Evolutionary conservation across 1,140 invertebrate species (phyloP).

Genomic region (fruit fly (Drosophila melanogaster)): Release_6_plus_ISO1_MT NT_033779.5:11858501-11859000

Average conservation of each 20-base stretch:
- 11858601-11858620: neutral
- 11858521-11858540: constrained; percentile 5
- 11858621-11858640: neutral
- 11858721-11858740: neutral
- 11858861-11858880: neutral
- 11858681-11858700: too few species aligned
- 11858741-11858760: neutral
- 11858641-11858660: too few species aligned
- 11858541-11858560: neutral
- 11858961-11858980: constrained; percentile 64
- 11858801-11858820: neutral
- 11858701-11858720: too few species aligned
- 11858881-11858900: constrained; percentile 91
- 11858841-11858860: constrained; percentile 6
- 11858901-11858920: constrained; percentile 91
- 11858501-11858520: neutral
- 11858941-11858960: constrained; percentile 62
- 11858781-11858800: neutral
- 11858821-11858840: constrained; percentile 10
- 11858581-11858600: constrained; percentile 20
- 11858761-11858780: neutral
- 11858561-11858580: constrained; percentile 15
- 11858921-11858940: constrained; percentile 89
- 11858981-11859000: constrained; percentile 66
- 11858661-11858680: too few species aligned